Conservation (phyloP, 2,888 invertebrate species). For the Heliconius hortense region DNA sequence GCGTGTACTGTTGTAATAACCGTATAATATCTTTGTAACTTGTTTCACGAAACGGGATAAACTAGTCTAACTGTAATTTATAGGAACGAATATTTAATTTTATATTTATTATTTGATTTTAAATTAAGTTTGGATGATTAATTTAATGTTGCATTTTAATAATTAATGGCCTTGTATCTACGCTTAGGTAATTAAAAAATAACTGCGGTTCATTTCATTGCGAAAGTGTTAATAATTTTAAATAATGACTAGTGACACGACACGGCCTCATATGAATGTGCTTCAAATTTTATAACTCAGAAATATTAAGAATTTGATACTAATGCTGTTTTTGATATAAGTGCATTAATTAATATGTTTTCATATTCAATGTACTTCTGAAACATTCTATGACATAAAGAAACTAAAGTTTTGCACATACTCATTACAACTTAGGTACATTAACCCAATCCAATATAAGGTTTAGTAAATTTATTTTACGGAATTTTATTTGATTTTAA, state of each 20-base stretch:
- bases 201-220: background rate
- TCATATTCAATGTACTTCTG: background rate
- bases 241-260: background rate
- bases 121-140: background rate
- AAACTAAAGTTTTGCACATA: background rate
- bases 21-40: conserved; percentile 8
- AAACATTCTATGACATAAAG: background rate
- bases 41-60: conserved; percentile 33
- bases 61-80: conserved; percentile 31
- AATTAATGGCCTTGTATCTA: background rate
- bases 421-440: background rate
- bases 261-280: background rate
- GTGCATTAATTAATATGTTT: background rate
- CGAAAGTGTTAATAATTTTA: background rate
- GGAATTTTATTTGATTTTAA: background rate
- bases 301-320: background rate
- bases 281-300: background rate
- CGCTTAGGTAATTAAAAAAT: background rate
- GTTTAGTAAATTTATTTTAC: no score
- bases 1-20: conserved; percentile 11
- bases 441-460: no score
- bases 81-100: conserved; percentile 34
- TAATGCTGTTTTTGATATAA: background rate
- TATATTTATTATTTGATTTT: background rate
- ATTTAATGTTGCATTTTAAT: background rate